phyloP scores from a whole-genome alignment of 2,113 vertebrate species.

The Tetrao urogallus region DNA sequence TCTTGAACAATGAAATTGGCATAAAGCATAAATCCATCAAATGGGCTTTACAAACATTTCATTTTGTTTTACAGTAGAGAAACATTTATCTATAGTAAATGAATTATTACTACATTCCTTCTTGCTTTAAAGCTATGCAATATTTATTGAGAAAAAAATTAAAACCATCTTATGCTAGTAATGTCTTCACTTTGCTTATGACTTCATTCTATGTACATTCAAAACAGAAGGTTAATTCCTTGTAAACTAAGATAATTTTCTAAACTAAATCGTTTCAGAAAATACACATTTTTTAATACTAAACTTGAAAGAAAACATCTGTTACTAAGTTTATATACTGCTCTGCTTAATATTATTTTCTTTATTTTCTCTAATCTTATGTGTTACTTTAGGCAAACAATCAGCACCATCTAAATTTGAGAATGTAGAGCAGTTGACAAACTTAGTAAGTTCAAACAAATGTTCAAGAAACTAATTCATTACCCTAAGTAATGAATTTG shows the following conservation, averaged over 20 bases:
- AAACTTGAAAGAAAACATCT: neutral
- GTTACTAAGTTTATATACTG: neutral
- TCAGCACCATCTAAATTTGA: neutral
- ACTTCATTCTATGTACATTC: neutral
- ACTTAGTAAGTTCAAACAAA: neutral
- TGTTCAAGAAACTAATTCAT: neutral
- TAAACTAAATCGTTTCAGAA: neutral
- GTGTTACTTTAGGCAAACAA: neutral
- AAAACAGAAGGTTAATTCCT: neutral
- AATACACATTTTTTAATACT: neutral
- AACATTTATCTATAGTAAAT: neutral
- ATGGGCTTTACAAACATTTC: constrained; percentile 39
- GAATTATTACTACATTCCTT: constrained; percentile 6
- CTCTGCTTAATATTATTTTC: neutral
- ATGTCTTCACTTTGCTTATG: constrained; percentile 15
- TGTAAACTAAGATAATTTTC: neutral
- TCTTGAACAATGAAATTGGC: constrained; percentile 63
- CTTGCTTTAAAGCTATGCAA: neutral
- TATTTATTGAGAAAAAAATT: neutral
- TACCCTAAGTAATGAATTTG: neutral
- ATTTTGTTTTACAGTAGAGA: constrained; percentile 34
- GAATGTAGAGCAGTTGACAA: neutral
- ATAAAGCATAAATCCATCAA: constrained; percentile 50
- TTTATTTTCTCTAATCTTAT: neutral
- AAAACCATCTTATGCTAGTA: constrained; percentile 19